A percentile compares a stretch with the other conserved stretches of the same genome.
These are phyloP conservation scores for Petrolisthes manimaculis DNA, from an alignment of 2,888 invertebrate species.

Conservation along the genomic window DNA sequence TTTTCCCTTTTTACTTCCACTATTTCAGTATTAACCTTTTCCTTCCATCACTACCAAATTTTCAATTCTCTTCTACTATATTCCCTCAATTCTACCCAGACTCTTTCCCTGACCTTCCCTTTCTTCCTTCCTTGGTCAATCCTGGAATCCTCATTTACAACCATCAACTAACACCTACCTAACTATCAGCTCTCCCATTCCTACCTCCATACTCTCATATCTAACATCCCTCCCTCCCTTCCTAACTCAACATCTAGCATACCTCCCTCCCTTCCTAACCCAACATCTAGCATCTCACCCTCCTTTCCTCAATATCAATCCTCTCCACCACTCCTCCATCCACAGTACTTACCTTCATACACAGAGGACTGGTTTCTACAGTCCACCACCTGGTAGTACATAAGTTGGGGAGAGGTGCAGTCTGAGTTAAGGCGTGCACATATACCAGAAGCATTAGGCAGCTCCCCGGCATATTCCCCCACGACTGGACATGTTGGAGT, in stretches of 20 bases:
- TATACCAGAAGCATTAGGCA: slow-evolving; percentile 75
- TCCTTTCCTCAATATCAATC: not conserved
- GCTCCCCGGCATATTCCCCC: slow-evolving; percentile 76
- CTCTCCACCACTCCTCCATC: not conserved
- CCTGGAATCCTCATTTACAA: no score
- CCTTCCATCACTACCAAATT: not conserved
- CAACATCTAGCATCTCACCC: no score
- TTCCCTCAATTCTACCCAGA: not conserved
- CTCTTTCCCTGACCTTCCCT: not conserved
- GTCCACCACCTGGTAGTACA: slow-evolving; percentile 76
- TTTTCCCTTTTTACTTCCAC: no score
- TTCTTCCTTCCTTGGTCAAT: not conserved
- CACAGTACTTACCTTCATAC: slow-evolving; percentile 62
- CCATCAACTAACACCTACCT: no score
- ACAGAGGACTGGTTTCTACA: slow-evolving; percentile 50
- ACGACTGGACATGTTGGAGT: slow-evolving; percentile 77
- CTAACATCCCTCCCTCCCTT: not conserved
- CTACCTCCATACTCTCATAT: not conserved
- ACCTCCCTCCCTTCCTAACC: no score
- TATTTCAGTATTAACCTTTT: no score
- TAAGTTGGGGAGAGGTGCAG: slow-evolving; percentile 76
- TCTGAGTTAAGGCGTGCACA: slow-evolving; percentile 78
- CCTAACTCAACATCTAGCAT: not conserved
- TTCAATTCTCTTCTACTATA: not conserved
- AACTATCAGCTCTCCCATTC: no score